These are phyloP conservation scores for Antigone vipio DNA, from an alignment of 2,113 vertebrate genomes.

Conservation along the genomic window DNA sequence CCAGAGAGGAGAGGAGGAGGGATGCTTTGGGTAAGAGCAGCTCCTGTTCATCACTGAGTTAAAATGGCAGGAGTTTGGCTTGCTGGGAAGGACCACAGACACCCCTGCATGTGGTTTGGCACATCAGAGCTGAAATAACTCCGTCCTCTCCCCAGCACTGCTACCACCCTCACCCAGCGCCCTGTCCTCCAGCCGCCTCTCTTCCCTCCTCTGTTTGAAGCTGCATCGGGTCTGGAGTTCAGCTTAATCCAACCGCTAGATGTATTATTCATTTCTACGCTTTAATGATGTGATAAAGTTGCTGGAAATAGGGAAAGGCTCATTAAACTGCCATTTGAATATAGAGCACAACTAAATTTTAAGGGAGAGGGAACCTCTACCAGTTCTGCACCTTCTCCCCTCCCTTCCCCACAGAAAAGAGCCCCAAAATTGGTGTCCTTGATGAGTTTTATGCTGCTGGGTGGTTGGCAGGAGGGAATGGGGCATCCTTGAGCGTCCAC, in stretches of 20 bases:
- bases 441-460: background rate
- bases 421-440: background rate
- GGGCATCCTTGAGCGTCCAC: background rate
- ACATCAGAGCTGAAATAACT: background rate
- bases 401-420: background rate
- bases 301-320: constrained; percentile 79
- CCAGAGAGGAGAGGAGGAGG: background rate
- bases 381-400: background rate
- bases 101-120: background rate
- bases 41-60: background rate
- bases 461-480: background rate
- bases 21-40: background rate
- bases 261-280: constrained; percentile 80
- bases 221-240: constrained; percentile 73
- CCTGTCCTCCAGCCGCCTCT: background rate
- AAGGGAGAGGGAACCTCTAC: constrained; percentile 59
- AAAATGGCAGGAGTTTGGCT: background rate
- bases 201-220: constrained; percentile 65
- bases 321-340: constrained; percentile 83
- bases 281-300: constrained; percentile 84
- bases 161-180: background rate
- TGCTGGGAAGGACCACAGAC: background rate
- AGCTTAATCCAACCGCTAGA: constrained; percentile 75
- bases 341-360: constrained; percentile 74
- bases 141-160: background rate